phyloP scores from a whole-genome alignment of 2,888 invertebrate genomes.

The Cordilura impudica region DNA sequence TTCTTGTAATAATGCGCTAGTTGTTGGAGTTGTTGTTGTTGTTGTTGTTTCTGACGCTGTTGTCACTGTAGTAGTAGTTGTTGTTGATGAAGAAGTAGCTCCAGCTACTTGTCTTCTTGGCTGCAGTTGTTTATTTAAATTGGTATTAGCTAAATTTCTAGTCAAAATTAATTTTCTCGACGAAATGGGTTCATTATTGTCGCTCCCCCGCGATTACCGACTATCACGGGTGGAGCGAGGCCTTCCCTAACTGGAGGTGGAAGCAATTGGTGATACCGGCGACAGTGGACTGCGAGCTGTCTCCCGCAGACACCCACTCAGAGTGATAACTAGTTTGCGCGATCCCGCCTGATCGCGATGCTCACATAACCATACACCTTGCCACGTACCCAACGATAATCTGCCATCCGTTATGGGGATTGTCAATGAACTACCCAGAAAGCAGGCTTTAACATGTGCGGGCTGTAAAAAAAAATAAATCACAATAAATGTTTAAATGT shows the following conservation, averaged over 20 bases:
- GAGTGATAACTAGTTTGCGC: slow-evolving; percentile 91
- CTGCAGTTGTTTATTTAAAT: slow-evolving; percentile 69
- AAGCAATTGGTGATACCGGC: slow-evolving; percentile 90
- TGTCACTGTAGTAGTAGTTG: slow-evolving; percentile 54
- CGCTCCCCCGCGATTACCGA: slow-evolving; percentile 79
- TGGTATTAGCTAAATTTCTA: slow-evolving; percentile 78
- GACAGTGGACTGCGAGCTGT: slow-evolving; percentile 91
- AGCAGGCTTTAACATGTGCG: slow-evolving; percentile 97
- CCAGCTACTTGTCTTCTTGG: slow-evolving; percentile 62
- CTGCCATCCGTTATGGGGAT: slow-evolving; percentile 98
- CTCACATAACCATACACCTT: slow-evolving; percentile 98
- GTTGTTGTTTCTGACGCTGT: slow-evolving; percentile 57
- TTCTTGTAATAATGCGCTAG: slow-evolving; percentile 66
- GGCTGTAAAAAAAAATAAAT: slow-evolving; percentile 82
- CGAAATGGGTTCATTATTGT: slow-evolving; percentile 79
- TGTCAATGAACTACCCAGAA: slow-evolving; percentile 95
- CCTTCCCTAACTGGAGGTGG: slow-evolving; percentile 94
- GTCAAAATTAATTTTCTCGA: slow-evolving; percentile 78
- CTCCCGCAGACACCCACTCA: slow-evolving; percentile 93
- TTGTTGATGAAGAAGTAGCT: slow-evolving; percentile 54
- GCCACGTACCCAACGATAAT: slow-evolving; percentile 97
- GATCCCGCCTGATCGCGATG: slow-evolving; percentile 97
- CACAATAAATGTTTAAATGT: background rate
- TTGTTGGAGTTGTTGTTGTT: slow-evolving; percentile 65
- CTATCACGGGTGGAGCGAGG: slow-evolving; percentile 81